Conservation (phyloP, 2,888 invertebrate species). For the Tiliacea aurago region DNA sequence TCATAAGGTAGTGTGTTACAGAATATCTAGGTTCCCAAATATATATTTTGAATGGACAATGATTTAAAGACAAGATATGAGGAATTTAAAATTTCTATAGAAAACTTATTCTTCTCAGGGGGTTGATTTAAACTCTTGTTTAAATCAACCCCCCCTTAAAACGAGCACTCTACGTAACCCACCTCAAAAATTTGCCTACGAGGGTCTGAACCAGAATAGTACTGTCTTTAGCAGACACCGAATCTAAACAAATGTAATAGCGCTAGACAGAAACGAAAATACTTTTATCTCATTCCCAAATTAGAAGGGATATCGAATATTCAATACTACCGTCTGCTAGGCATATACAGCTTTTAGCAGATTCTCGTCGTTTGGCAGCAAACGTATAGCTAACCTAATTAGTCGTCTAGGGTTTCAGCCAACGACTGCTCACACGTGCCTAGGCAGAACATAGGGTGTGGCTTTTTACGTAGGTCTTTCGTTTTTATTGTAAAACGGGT, state of each 20-base stretch:
- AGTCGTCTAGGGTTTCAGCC: slow-evolving; percentile 42
- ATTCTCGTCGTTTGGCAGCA: slow-evolving; percentile 42
- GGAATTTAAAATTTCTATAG: too few species aligned
- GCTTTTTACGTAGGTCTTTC: slow-evolving; percentile 3
- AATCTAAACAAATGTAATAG: background rate
- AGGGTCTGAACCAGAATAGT: background rate
- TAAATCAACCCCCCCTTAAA: too few species aligned
- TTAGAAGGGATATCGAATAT: slow-evolving; percentile 50
- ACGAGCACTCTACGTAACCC: background rate
- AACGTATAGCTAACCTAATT: slow-evolving; percentile 52
- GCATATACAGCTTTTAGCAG: slow-evolving; percentile 19
- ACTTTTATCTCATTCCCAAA: slow-evolving; percentile 25
- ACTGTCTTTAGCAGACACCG: background rate
- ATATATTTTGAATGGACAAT: too few species aligned
- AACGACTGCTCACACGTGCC: slow-evolving; percentile 15
- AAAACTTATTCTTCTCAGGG: too few species aligned
- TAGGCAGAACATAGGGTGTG: slow-evolving; percentile 7
- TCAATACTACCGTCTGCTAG: slow-evolving; percentile 12
- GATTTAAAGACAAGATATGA: too few species aligned
- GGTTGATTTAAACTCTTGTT: too few species aligned
- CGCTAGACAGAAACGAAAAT: slow-evolving; percentile 1
- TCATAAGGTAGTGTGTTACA: too few species aligned
- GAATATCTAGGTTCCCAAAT: too few species aligned
- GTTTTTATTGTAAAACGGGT: background rate
- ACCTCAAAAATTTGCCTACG: background rate